Conservation (phyloP, 2,797 vertebrate genomes). For the Sebastes kiyomatsui region DNA sequence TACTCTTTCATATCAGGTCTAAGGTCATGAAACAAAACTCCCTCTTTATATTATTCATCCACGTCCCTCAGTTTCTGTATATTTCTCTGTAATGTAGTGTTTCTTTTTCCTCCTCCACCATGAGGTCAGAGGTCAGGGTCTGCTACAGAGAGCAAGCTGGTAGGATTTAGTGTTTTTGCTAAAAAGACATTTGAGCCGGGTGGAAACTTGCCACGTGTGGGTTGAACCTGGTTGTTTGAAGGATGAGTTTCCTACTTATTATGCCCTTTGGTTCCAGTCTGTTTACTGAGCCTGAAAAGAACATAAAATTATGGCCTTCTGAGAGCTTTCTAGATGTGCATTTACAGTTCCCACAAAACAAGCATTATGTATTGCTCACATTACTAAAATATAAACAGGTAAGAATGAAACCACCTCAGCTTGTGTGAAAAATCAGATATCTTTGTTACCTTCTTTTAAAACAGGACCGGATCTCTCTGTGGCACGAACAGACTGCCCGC, state of each 20-base stretch:
- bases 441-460: slow-evolving; percentile 2
- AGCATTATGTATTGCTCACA: not conserved
- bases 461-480: slow-evolving; percentile 92
- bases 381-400: not conserved
- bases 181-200: slow-evolving; percentile 28
- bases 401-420: not conserved
- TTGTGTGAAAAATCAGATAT: not conserved
- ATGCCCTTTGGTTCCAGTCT: slow-evolving; percentile 15
- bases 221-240: slow-evolving; percentile 47
- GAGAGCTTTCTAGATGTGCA: not conserved
- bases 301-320: slow-evolving; percentile 48
- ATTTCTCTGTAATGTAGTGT: not conserved
- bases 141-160: not conserved
- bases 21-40: not conserved
- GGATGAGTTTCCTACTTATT: slow-evolving; percentile 51
- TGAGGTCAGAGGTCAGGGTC: slow-evolving; percentile 46
- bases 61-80: not conserved
- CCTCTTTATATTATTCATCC: not conserved
- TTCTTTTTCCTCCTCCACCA: slow-evolving; percentile 18
- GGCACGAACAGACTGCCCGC: slow-evolving; percentile 95
- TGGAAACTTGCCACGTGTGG: slow-evolving; percentile 54
- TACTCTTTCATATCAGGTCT: not conserved
- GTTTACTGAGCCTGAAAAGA: slow-evolving; percentile 25
- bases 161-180: slow-evolving; percentile 20
- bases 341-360: not conserved